These are phyloP conservation scores for Protonibea diacanthus DNA, from an alignment of 2,797 vertebrate genomes.

Conservation along the genomic window DNA sequence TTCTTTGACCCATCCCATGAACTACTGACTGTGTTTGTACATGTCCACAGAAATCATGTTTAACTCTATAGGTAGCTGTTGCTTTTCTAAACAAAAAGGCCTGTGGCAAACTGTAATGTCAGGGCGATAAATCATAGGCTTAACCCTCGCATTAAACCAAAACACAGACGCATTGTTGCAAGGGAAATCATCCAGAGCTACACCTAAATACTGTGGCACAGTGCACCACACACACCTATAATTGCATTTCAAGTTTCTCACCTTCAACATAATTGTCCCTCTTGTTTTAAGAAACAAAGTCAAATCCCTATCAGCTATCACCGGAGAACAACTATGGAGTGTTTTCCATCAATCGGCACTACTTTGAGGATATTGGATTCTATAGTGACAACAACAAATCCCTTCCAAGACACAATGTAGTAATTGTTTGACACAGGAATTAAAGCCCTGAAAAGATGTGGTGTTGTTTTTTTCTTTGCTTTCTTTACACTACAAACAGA, in stretches of 20 bases:
- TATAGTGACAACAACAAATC: constrained; percentile 45
- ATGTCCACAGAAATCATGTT: constrained; percentile 50
- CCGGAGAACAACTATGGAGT: neutral
- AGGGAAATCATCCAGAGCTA: constrained; percentile 32
- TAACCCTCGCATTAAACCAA: constrained; percentile 41
- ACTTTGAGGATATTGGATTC: constrained; percentile 27
- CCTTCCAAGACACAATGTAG: constrained; percentile 60
- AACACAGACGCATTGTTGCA: constrained; percentile 35
- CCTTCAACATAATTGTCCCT: constrained; percentile 8
- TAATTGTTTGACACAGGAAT: constrained; percentile 68
- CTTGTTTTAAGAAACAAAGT: constrained; percentile 18
- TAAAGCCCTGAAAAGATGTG: constrained; percentile 43
- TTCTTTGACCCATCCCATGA: constrained; percentile 41
- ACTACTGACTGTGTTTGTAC: constrained; percentile 62
- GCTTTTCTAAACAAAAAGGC: constrained; percentile 60
- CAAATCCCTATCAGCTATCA: constrained; percentile 2
- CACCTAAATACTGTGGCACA: neutral
- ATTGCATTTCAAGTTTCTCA: constrained; percentile 24
- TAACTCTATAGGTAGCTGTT: constrained; percentile 35
- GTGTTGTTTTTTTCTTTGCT: constrained; percentile 43
- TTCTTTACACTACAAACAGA: constrained; percentile 50
- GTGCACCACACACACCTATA: constrained; percentile 23
- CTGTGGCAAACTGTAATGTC: constrained; percentile 40
- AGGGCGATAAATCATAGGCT: constrained; percentile 44
- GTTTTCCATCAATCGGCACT: constrained; percentile 28